These are phyloP conservation scores for Numida meleagris DNA, from an alignment of 2,113 vertebrate species.

Conservation along the genomic window DNA sequence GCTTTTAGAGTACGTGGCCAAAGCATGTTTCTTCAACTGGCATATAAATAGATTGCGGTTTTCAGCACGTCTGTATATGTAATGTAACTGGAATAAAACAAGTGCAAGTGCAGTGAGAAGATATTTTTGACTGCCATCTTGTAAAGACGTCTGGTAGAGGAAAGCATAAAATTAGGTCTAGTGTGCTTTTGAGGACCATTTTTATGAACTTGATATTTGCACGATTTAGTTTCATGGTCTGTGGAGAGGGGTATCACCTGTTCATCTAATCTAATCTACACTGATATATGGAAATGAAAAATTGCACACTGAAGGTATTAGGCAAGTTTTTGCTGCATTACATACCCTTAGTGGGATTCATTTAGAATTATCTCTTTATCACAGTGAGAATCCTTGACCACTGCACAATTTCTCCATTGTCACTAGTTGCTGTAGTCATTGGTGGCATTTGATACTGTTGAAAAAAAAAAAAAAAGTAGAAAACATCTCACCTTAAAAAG, in stretches of 20 bases:
- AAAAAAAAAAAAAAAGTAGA: background rate
- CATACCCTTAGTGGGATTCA: background rate
- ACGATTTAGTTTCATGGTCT: background rate
- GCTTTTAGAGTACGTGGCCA: slow-evolving; percentile 26
- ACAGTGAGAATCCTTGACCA: background rate
- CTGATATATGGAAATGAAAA: background rate
- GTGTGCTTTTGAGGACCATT: background rate
- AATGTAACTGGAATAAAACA: background rate
- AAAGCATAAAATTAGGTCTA: background rate
- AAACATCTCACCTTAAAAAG: background rate
- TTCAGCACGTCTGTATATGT: background rate
- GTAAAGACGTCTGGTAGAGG: background rate
- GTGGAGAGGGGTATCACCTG: background rate
- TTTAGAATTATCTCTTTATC: background rate
- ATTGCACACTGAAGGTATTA: background rate
- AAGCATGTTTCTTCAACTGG: slow-evolving; percentile 35
- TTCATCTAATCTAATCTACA: background rate
- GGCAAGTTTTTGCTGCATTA: background rate
- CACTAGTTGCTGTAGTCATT: background rate
- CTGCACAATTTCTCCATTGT: background rate
- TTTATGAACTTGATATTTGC: background rate
- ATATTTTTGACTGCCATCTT: slow-evolving; percentile 40
- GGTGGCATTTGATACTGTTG: background rate
- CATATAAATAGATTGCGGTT: slow-evolving; percentile 34
- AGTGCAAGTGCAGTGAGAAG: background rate